Base-by-base conservation (phyloP, 2,113 vertebrate genomes). In the Turdus rufiventris region DNA sequence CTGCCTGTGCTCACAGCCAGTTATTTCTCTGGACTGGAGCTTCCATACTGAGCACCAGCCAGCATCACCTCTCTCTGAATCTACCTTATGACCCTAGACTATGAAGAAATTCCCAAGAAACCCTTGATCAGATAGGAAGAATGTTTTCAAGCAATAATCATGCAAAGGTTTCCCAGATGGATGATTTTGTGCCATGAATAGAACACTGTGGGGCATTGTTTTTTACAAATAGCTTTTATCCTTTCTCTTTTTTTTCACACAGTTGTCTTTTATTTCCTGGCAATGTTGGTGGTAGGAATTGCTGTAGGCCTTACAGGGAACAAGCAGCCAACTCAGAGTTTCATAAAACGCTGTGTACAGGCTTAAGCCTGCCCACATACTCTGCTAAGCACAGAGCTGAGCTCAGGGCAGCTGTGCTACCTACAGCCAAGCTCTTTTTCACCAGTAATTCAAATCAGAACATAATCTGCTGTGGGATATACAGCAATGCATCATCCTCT, bases 221-320 rank as follows among this genome's bases (percentile, higher is more conserved):
- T 89, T 91, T 80, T 56, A 54, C 58, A 94, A 82, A 67, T 61
- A 88, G 57, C n/a, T 89, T 83, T 68, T 91, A 60, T 80, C 16
- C 1, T 34, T 68, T 33, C 5, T 47, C 53, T n/a, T 76, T 71
- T 36, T 77, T 28, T 21, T 0, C 11, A 31, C 63, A 78, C 93
- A 95, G 77, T 97, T 94, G 85, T 90, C 68, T 95, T 94, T 92
- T 94, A 93, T 97, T 97, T 94, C 66, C 71, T 91, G 0, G 1
- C 73, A 40, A 80, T 92, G 91, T 74, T 91, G 79, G 88, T 85
- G 97, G 93, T 80, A 97, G 54, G 48, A 93, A 94, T 93, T 93
- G 83, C 95, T 96, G 73, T 89, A 92, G 92, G 94, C 89, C 90
- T 96, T 94, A 91, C 71, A 97, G 93, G 84, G 96, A 97, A 81